Conservation (phyloP, 2,888 invertebrate species). For the Bembecia ichneumoniformis region DNA sequence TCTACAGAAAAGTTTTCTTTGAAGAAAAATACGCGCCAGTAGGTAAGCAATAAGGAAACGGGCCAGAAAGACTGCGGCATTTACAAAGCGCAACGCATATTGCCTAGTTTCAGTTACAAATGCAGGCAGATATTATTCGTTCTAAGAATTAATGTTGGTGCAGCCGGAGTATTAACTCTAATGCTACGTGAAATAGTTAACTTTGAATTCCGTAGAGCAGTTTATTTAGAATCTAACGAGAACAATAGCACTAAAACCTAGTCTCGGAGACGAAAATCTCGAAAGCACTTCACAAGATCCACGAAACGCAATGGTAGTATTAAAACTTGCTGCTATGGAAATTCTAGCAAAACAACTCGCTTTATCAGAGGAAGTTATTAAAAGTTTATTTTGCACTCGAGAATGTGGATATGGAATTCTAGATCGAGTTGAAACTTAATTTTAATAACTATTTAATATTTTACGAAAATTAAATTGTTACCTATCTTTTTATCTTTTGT, state of each 20-base stretch:
- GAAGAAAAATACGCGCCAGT: too few species aligned
- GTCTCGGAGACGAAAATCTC: conserved; percentile 28
- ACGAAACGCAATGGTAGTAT: conserved; percentile 26
- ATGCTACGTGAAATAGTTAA: not conserved
- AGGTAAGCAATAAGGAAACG: too few species aligned
- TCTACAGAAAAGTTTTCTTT: too few species aligned
- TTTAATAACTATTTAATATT: not conserved
- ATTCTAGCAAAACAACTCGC: not conserved
- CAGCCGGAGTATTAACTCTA: not conserved
- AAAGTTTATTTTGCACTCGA: not conserved
- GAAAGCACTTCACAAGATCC: conserved; percentile 23
- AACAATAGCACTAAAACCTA: conserved; percentile 23
- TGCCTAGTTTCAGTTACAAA: too few species aligned
- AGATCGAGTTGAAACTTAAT: not conserved
- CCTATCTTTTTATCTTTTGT: too few species aligned
- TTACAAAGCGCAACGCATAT: too few species aligned
- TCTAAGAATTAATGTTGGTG: too few species aligned
- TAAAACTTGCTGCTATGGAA: conserved; percentile 40
- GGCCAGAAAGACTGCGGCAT: too few species aligned
- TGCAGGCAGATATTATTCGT: too few species aligned
- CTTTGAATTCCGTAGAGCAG: conserved; percentile 12
- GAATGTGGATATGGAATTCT: not conserved
- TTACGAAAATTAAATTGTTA: too few species aligned
- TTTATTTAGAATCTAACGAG: conserved; percentile 17
- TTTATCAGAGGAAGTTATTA: conserved; percentile 1